These are phyloP conservation scores for Lasioglossum leucozonium DNA, from an alignment of 2,888 invertebrate genomes.

Conservation along the genomic window DNA sequence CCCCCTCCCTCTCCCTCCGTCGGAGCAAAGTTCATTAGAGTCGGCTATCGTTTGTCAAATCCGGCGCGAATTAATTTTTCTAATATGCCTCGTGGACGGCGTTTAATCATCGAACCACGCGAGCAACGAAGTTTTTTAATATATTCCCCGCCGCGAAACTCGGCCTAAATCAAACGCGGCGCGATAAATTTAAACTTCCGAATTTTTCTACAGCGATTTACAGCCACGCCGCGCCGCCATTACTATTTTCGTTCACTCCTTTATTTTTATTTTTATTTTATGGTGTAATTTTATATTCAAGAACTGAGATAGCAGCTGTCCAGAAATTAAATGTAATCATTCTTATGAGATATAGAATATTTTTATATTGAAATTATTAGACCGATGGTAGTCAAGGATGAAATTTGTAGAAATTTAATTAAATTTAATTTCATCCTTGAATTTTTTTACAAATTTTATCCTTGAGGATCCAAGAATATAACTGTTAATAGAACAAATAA, in stretches of 20 bases:
- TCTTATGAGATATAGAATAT: neutral
- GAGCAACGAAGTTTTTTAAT: neutral
- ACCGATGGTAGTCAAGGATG: too few species aligned
- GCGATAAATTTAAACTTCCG: neutral
- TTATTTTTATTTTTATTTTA: too few species aligned
- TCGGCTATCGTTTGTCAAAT: slow-evolving; percentile 11
- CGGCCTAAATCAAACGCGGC: neutral
- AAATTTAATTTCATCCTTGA: too few species aligned
- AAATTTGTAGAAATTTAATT: too few species aligned
- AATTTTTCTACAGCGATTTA: neutral
- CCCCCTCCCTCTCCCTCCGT: too few species aligned
- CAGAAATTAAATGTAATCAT: neutral
- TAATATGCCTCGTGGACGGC: neutral
- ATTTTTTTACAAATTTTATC: too few species aligned
- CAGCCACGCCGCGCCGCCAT: neutral
- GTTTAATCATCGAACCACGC: slow-evolving; percentile 1
- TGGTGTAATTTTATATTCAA: neutral
- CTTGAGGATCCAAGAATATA: too few species aligned
- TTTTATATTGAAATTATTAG: too few species aligned
- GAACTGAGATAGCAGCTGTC: neutral
- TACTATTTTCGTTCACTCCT: neutral
- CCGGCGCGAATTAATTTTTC: slow-evolving; percentile 13
- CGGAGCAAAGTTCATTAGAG: slow-evolving; percentile 32
- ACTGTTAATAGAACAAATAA: too few species aligned
- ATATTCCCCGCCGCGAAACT: neutral